Conservation (phyloP, 2,113 vertebrate species). For the Vanacampus margaritifer region DNA sequence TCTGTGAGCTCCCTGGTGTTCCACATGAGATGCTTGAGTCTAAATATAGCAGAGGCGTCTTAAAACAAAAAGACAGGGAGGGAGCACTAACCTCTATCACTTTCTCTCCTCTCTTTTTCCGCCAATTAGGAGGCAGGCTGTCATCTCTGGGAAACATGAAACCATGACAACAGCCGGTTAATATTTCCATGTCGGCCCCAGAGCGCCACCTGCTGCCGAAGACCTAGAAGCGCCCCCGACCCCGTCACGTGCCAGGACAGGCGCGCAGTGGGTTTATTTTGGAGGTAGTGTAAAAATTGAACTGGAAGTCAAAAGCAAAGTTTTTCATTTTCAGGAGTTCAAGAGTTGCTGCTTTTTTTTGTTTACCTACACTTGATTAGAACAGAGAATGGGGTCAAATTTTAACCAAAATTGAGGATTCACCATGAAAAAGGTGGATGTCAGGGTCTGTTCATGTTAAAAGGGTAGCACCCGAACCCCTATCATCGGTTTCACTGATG, state of each 20-base stretch:
- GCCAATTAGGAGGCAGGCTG: constrained; percentile 53
- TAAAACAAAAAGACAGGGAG: constrained; percentile 6
- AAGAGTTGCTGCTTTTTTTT: no score
- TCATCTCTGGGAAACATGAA: constrained; percentile 50
- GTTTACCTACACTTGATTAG: no score
- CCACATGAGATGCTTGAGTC: background rate
- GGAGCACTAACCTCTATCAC: constrained; percentile 5
- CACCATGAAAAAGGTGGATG: no score
- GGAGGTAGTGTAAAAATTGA: no score
- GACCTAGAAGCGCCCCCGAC: background rate
- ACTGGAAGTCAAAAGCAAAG: no score
- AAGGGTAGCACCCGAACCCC: no score
- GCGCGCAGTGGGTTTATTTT: no score
- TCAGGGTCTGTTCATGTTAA: no score
- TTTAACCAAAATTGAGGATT: no score
- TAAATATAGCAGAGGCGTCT: constrained; percentile 37
- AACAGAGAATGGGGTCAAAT: no score
- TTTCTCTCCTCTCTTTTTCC: constrained; percentile 17
- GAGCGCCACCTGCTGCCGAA: constrained; percentile 50
- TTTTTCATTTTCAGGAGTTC: no score
- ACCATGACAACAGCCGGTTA: constrained; percentile 62
- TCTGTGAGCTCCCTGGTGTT: background rate
- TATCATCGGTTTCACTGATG: no score
- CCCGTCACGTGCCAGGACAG: background rate
- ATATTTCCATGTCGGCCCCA: constrained; percentile 9